Evolutionary conservation across 2,888 invertebrate genomes (phyloP).

Genomic region (Choreutis nemorana): DNA sequence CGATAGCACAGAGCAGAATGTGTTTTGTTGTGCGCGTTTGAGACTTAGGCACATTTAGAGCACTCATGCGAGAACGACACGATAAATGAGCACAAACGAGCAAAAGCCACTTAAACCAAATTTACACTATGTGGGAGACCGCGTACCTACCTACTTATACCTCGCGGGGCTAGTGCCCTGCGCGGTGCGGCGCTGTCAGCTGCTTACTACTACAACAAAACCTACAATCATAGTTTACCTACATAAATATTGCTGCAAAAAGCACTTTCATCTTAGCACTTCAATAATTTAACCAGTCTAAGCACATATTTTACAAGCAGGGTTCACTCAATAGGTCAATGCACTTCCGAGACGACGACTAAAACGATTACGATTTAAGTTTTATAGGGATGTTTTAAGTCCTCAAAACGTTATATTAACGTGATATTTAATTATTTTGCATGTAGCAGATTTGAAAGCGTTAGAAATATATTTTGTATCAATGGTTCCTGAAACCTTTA

Average conservation of each 20-base stretch:
- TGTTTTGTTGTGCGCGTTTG: constrained; percentile 48
- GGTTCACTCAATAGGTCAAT: constrained; percentile 61
- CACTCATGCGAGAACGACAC: constrained; percentile 41
- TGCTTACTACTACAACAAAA: constrained; percentile 26
- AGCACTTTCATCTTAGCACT: background rate
- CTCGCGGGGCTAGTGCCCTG: constrained; percentile 22
- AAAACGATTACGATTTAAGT: constrained; percentile 52
- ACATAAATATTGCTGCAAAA: constrained; percentile 1
- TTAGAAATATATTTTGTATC: no score
- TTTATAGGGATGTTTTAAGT: no score
- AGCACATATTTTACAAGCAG: constrained; percentile 11
- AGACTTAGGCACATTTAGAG: constrained; percentile 38
- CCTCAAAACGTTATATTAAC: no score
- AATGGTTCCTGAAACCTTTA: no score
- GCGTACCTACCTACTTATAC: constrained; percentile 25
- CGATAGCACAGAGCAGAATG: constrained; percentile 38
- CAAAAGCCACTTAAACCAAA: constrained; percentile 62
- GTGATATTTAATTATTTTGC: no score
- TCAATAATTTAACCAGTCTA: background rate
- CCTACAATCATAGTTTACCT: background rate
- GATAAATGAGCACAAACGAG: constrained; percentile 58
- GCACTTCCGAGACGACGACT: constrained; percentile 58
- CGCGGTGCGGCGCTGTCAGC: constrained; percentile 37
- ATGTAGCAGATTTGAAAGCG: no score
- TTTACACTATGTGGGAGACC: constrained; percentile 65